phyloP scores from a whole-genome alignment of 2,797 vertebrate genomes.

The Semaprochilodus insignis region DNA sequence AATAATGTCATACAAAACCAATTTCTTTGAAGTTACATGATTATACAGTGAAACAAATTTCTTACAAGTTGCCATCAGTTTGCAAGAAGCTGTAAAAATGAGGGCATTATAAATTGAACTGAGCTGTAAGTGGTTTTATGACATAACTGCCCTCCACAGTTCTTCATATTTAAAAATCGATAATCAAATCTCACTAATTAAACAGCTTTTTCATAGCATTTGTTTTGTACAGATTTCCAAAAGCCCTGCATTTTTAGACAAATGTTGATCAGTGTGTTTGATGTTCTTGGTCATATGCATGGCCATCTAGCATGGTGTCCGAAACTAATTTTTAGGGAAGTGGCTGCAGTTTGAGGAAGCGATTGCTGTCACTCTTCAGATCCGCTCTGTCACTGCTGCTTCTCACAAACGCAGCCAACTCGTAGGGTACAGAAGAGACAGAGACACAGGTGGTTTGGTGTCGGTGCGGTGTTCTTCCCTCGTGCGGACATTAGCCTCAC shows the following conservation, averaged over 20 bases:
- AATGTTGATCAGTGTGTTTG: background rate
- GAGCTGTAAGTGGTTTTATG: too few relatives aligned
- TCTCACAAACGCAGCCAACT: slow-evolving; percentile 27
- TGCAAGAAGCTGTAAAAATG: too few relatives aligned
- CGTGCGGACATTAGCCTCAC: slow-evolving; percentile 39
- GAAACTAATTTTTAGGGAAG: slow-evolving; percentile 45
- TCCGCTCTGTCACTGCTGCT: slow-evolving; percentile 19
- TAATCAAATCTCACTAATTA: too few relatives aligned
- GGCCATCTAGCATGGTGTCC: background rate
- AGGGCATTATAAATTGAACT: too few relatives aligned
- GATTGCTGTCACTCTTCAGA: slow-evolving; percentile 15
- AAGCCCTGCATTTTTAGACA: background rate
- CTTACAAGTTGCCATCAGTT: too few relatives aligned
- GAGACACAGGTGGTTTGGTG: background rate
- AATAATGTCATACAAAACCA: too few relatives aligned
- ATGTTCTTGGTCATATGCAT: slow-evolving; percentile 6
- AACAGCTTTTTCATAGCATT: too few relatives aligned
- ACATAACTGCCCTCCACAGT: too few relatives aligned
- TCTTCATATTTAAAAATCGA: too few relatives aligned
- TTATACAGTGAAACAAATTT: too few relatives aligned
- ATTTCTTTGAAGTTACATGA: too few relatives aligned
- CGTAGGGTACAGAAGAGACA: background rate
- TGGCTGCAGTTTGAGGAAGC: slow-evolving; percentile 54
- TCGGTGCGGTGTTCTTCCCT: background rate
- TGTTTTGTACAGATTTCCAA: background rate